A percentile compares a stretch with the other conserved stretches of the same genome.
Evolutionary conservation across 2,888 invertebrate genomes (phyloP).

Genomic region (Parnassius smintheus): DNA sequence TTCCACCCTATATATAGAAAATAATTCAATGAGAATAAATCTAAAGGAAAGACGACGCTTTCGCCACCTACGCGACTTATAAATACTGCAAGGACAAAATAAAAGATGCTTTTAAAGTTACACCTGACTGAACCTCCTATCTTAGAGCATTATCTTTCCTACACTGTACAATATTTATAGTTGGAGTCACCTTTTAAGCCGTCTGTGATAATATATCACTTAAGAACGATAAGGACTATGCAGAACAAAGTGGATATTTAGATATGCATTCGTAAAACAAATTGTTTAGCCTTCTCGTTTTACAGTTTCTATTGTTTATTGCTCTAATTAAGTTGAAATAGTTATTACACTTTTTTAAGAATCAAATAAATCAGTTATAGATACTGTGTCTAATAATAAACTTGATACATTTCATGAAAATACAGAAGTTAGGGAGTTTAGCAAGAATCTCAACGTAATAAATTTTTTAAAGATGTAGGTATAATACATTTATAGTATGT

Average conservation of each 20-base stretch:
- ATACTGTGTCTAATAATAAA: no score
- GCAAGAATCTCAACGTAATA: no score
- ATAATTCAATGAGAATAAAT: conserved; percentile 18
- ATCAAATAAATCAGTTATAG: no score
- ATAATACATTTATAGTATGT: no score
- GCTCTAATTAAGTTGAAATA: no score
- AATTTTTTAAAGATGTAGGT: no score
- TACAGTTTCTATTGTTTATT: not conserved
- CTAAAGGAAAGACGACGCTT: conserved; percentile 8
- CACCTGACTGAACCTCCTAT: conserved; percentile 15
- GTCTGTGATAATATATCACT: conserved; percentile 20
- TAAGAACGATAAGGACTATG: conserved; percentile 19
- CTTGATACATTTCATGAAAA: no score
- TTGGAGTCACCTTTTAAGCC: conserved; percentile 18
- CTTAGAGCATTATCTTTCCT: conserved; percentile 14
- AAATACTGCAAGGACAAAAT: conserved; percentile 3
- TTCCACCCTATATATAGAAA: conserved; percentile 2
- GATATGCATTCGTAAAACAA: conserved; percentile 2
- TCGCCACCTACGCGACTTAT: conserved; percentile 10
- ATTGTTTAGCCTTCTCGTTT: conserved; percentile 6
- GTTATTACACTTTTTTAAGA: no score
- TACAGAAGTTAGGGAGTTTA: no score
- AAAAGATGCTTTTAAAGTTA: conserved; percentile 18
- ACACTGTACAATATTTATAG: conserved; percentile 17
- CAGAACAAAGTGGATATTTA: conserved; percentile 11